Base-by-base conservation (phyloP, 2,888 invertebrate genomes). In the Acrobasis suavella region DNA sequence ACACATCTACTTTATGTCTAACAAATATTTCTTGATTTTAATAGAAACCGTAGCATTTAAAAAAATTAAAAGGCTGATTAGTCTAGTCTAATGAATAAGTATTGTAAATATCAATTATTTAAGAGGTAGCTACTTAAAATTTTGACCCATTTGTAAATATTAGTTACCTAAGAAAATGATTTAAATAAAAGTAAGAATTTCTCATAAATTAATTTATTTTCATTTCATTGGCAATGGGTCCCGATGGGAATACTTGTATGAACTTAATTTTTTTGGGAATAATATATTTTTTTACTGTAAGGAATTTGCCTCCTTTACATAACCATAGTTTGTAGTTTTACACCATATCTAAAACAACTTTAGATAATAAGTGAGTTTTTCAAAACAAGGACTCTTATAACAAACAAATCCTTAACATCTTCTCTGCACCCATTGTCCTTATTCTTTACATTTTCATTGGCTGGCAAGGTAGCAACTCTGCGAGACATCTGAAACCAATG, bases 31-130 rank as follows among this genome's bases (percentile, higher is more conserved):
- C 3, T 22, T n/a, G 2, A 46, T 14, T 46, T 17, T 54, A 52
- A 17, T 54, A 32, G 59, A 52, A 16, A n/a, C n/a, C n/a, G n/a
- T n/a, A n/a, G 37, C 67, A 69, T 68, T 72, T 68, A 65, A 58
- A 63, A 73, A 81, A 81, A 82, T 75, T 64, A 72, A 81, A 87
- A 87, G 86, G 81, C 83, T 83, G 82, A 81, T 17, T 79, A 76
- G 69, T 68, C 64, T 74, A 71, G 70, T 76, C 66, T 76, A 67
- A 65, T 75, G 72, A 74, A 75, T 76, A 70, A 66, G 68, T 76
- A 74, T 66, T 81, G 77, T 82, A 82, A 67, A 82, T 81, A 80
- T 72, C 67, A 39, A 39, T 39, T 50, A 60, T 60, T 51, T 50
- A 60, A n/a, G 51, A 60, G 51, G 22, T 66, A 73, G 67, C 75